A percentile compares a stretch with the other conserved stretches of the same genome.
Conservation (phyloP, 2,797 vertebrate species). For the Manis pentadactyla region DNA sequence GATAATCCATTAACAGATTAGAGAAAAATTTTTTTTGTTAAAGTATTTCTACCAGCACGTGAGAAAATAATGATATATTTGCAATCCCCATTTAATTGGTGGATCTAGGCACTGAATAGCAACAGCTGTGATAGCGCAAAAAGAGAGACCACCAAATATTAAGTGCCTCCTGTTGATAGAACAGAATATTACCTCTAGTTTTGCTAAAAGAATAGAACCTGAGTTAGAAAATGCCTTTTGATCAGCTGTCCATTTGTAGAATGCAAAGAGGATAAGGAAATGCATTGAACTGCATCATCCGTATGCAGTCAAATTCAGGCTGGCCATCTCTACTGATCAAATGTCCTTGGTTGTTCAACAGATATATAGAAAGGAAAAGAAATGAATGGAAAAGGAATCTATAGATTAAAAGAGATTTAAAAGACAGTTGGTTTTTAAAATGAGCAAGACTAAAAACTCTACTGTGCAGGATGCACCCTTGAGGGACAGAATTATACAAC, state of each 20-base stretch:
- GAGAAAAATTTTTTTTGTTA: neutral
- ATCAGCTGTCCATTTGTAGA: neutral
- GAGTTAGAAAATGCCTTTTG: neutral
- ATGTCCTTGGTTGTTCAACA: neutral
- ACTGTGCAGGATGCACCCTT: neutral
- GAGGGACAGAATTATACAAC: neutral
- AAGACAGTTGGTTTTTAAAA: neutral
- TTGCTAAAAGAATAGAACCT: neutral
- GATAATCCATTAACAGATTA: neutral
- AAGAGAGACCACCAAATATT: neutral
- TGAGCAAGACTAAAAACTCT: neutral
- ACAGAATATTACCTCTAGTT: neutral
- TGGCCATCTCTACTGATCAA: neutral
- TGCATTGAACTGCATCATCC: neutral
- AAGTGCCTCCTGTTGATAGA: neutral
- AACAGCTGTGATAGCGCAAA: neutral
- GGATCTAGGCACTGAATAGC: neutral
- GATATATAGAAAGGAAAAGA: neutral
- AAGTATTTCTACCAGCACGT: neutral
- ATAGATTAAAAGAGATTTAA: neutral
- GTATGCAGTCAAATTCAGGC: neutral
- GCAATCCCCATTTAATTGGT: neutral
- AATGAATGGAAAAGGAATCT: neutral
- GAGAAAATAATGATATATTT: neutral
- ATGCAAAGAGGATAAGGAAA: neutral